These are phyloP conservation scores for Drosophila parthenogenetica DNA, from an alignment of 2,888 invertebrate species.

Conservation along the genomic window DNA sequence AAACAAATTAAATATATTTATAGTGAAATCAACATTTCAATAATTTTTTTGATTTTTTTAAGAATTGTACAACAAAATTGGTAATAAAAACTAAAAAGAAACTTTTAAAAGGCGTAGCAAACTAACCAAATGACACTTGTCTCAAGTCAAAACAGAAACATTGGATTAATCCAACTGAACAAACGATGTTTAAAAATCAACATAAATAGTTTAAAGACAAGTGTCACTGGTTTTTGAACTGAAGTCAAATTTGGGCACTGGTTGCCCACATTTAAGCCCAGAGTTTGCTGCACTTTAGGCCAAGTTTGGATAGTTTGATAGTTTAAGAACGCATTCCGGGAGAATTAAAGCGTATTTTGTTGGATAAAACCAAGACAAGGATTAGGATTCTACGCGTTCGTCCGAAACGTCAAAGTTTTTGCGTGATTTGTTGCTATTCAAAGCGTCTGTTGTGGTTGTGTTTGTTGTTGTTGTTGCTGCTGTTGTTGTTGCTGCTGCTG, in stretches of 20 bases:
- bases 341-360: conserved; percentile 43
- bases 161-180: conserved; percentile 1
- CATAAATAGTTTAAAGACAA: not conserved
- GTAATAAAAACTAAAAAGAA: conserved; percentile 35
- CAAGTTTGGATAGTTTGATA: conserved; percentile 30
- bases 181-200: not conserved
- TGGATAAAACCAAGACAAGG: conserved; percentile 41
- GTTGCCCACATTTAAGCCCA: not conserved
- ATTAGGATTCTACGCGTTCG: conserved; percentile 47
- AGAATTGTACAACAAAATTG: conserved; percentile 63
- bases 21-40: conserved; percentile 67
- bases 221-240: not conserved
- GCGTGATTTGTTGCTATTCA: conserved; percentile 38
- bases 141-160: not conserved
- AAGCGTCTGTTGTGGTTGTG: conserved; percentile 68
- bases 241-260: conserved; percentile 2
- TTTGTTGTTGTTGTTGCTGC: conserved; percentile 55
- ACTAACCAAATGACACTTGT: not conserved
- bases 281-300: conserved; percentile 22
- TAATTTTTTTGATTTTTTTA: conserved; percentile 7
- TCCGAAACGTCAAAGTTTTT: conserved; percentile 51
- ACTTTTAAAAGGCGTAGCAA: conserved; percentile 20
- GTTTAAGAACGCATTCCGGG: conserved; percentile 43
- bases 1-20: conserved; percentile 45
- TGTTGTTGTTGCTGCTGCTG: conserved; percentile 58